Evolutionary conservation across 1,140 invertebrate species (phyloP).

Genomic region (Holcopasites calliopsidis): DNA sequence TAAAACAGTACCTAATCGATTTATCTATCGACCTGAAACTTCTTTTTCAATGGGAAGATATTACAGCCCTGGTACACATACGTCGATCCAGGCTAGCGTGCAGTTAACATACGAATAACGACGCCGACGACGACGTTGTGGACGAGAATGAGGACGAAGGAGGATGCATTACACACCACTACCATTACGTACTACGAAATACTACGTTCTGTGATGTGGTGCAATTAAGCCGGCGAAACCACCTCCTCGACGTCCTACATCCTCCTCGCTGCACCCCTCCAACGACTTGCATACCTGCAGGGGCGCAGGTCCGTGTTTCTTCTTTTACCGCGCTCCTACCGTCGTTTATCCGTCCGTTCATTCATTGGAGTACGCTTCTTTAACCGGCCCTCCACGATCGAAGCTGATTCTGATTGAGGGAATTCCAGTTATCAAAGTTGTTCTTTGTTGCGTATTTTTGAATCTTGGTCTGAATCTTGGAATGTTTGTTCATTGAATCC

Average conservation of each 20-base stretch:
- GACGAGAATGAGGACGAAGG: slow-evolving; percentile 22
- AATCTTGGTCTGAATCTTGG: too few species aligned
- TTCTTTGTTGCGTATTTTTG: too few species aligned
- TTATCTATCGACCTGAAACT: neutral
- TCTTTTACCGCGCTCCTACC: slow-evolving; percentile 50
- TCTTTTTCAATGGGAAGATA: neutral
- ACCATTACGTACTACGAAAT: slow-evolving; percentile 66
- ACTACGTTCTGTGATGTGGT: slow-evolving; percentile 65
- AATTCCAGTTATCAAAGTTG: too few species aligned
- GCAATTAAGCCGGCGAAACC: slow-evolving; percentile 56
- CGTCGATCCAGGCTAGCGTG: slow-evolving; percentile 44
- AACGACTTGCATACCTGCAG: slow-evolving; percentile 45
- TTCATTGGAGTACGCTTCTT: slow-evolving; percentile 60
- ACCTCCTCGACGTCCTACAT: slow-evolving; percentile 21
- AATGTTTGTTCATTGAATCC: too few species aligned
- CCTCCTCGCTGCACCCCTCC: slow-evolving; percentile 25
- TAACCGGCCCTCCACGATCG: slow-evolving; percentile 31
- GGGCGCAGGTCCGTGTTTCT: slow-evolving; percentile 63
- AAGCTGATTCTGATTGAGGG: too few species aligned
- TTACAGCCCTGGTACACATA: slow-evolving; percentile 47
- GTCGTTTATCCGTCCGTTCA: slow-evolving; percentile 63
- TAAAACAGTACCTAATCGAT: too few species aligned
- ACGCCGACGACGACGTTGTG: slow-evolving; percentile 5
- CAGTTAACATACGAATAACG: slow-evolving; percentile 51
- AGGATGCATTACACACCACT: slow-evolving; percentile 48